Conservation (phyloP, 2,888 invertebrate species). For the Mesorhabditis spiculigera region DNA sequence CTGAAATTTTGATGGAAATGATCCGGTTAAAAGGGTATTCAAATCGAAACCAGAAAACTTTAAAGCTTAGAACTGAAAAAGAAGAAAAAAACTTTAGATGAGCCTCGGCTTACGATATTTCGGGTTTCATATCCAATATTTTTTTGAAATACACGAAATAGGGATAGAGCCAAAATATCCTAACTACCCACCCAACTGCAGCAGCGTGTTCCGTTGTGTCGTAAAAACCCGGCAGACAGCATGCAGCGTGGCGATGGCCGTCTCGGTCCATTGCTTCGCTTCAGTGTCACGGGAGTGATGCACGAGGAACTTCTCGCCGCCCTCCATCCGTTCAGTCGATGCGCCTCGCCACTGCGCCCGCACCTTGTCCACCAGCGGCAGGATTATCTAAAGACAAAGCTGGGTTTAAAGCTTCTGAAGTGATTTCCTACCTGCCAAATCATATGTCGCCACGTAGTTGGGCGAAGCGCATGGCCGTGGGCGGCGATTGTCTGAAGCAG, state of each 20-base stretch:
- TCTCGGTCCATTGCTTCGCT: constrained; percentile 52
- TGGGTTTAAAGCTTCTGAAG: background rate
- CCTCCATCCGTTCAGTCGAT: constrained; percentile 61
- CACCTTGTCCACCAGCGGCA: constrained; percentile 65
- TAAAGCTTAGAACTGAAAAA: background rate
- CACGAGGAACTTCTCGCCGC: constrained; percentile 73
- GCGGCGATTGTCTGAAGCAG: constrained; percentile 94
- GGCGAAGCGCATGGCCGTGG: constrained; percentile 64
- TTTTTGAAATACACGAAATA: no score
- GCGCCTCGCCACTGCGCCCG: constrained; percentile 61
- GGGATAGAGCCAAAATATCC: no score
- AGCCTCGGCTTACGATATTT: no score
- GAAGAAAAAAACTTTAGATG: background rate
- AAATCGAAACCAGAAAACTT: background rate
- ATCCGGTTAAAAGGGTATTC: no score
- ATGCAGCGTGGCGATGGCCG: constrained; percentile 59
- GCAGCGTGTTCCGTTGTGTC: constrained; percentile 43
- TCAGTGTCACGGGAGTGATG: constrained; percentile 98
- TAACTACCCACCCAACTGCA: constrained; percentile 22
- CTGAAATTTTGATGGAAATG: constrained; percentile 59
- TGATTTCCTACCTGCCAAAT: constrained; percentile 74
- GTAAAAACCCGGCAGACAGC: constrained; percentile 55
- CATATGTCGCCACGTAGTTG: constrained; percentile 74
- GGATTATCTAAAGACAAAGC: constrained; percentile 1
- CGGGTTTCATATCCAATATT: no score